Percentiles rank a stretch among this genome's conserved stretches.
phyloP scores from a whole-genome alignment of 2,113 vertebrate species.

The Aphyosemion australe region DNA sequence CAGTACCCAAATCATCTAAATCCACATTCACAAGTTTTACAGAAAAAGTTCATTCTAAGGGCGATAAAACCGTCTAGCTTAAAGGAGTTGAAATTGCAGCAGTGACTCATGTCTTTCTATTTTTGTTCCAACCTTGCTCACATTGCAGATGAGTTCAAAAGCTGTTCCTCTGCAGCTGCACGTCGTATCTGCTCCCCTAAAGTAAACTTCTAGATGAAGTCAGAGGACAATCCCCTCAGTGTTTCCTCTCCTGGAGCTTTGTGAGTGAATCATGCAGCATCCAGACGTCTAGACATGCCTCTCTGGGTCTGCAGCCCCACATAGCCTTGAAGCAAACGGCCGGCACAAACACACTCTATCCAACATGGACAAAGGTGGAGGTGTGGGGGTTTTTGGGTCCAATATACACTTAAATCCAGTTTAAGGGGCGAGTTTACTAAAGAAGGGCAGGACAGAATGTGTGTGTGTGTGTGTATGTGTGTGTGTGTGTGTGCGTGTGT shows the following conservation, averaged over 20 bases:
- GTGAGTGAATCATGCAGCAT: conserved; percentile 58
- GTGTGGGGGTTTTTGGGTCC: conserved; percentile 17
- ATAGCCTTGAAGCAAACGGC: conserved; percentile 32
- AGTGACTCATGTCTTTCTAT: not conserved
- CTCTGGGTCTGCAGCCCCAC: conserved; percentile 29
- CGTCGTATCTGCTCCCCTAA: conserved; percentile 12
- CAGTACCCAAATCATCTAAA: too few species aligned
- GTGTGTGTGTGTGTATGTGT: too few species aligned
- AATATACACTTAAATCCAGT: too few species aligned
- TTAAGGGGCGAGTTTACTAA: too few species aligned
- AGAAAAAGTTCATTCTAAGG: too few species aligned
- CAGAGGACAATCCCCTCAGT: conserved; percentile 52
- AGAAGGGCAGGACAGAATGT: too few species aligned
- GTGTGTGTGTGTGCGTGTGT: too few species aligned
- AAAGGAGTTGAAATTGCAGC: too few species aligned
- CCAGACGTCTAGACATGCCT: conserved; percentile 64
- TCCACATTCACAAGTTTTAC: too few species aligned
- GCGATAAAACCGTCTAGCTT: too few species aligned
- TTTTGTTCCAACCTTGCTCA: too few species aligned
- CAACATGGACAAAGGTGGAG: conserved; percentile 15
- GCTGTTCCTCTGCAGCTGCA: conserved; percentile 23
- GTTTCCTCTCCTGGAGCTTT: conserved; percentile 34
- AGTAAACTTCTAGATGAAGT: conserved; percentile 28
- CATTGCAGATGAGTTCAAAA: not conserved
- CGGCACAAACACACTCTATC: conserved; percentile 15